Evolutionary conservation across 2,888 invertebrate genomes (phyloP).

Genomic region (Brachypalpus laphriformis): DNA sequence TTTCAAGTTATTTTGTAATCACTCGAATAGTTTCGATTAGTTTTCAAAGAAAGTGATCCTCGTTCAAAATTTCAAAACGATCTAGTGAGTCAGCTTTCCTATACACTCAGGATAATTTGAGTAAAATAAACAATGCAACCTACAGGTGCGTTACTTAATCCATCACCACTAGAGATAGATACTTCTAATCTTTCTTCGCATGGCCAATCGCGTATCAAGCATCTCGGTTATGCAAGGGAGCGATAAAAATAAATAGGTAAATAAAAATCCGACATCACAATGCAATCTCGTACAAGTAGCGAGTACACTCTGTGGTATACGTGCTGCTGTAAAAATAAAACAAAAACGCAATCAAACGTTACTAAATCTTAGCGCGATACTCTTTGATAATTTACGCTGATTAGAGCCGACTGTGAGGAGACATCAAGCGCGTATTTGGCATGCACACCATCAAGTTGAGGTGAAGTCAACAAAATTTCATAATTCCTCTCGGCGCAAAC

Average conservation of each 20-base stretch:
- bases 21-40: not conserved
- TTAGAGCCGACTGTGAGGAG: slow-evolving; percentile 30
- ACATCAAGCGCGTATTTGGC: slow-evolving; percentile 40
- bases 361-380: slow-evolving; percentile 47
- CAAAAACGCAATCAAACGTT: slow-evolving; percentile 49
- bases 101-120: not conserved
- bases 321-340: slow-evolving; percentile 3
- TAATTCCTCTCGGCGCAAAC: slow-evolving; percentile 38
- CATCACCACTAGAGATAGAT: not conserved
- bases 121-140: not conserved
- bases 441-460: slow-evolving; percentile 34
- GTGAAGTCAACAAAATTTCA: slow-evolving; percentile 56
- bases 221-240: not conserved
- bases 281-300: slow-evolving; percentile 14
- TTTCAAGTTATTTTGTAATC: not conserved
- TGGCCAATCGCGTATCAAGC: not conserved
- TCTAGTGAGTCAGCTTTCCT: not conserved
- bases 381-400: slow-evolving; percentile 53
- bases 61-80: not conserved
- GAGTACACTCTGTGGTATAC: slow-evolving; percentile 12
- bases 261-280: not conserved
- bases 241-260: slow-evolving; percentile 2
- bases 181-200: not conserved
- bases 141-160: slow-evolving; percentile 7
- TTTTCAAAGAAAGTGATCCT: not conserved